phyloP scores from a whole-genome alignment of 2,113 vertebrate genomes.

The Cephalopholis sonnerati region DNA sequence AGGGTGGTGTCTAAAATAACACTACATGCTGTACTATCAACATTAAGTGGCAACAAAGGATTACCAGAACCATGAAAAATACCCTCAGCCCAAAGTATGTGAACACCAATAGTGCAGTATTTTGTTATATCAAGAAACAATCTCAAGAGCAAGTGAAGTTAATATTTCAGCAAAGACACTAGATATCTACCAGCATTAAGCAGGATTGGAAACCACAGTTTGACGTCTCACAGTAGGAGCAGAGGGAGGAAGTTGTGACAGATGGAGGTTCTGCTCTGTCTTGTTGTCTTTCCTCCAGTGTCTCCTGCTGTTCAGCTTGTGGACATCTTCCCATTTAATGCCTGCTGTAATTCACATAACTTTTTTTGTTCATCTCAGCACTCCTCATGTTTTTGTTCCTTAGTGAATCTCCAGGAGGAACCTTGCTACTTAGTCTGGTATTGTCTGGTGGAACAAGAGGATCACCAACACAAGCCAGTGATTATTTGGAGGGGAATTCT shows the following conservation, averaged over 20 bases:
- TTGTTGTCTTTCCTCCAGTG: neutral
- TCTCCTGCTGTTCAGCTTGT: neutral
- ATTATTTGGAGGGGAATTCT: slow-evolving; percentile 44
- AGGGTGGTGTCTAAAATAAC: too few relatives aligned
- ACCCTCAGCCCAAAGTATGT: too few relatives aligned
- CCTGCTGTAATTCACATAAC: neutral
- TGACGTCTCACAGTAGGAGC: neutral
- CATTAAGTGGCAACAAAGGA: too few relatives aligned
- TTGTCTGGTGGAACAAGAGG: neutral
- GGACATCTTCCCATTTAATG: slow-evolving; percentile 4
- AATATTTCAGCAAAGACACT: neutral
- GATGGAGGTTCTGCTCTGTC: neutral
- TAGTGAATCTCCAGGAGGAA: slow-evolving; percentile 38
- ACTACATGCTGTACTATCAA: too few relatives aligned
- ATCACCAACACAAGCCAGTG: slow-evolving; percentile 12
- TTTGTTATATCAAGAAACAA: too few relatives aligned
- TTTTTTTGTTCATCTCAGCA: slow-evolving; percentile 1
- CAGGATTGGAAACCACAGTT: neutral
- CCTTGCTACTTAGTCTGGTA: slow-evolving; percentile 23
- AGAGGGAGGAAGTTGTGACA: neutral
- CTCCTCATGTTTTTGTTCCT: slow-evolving; percentile 22
- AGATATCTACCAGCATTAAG: neutral
- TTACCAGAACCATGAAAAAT: too few relatives aligned
- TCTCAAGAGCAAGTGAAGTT: neutral
- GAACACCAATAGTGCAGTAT: too few relatives aligned